These are phyloP conservation scores for Parauchenoglanis ngamensis DNA, from an alignment of 2,797 vertebrate species.

Conservation along the genomic window DNA sequence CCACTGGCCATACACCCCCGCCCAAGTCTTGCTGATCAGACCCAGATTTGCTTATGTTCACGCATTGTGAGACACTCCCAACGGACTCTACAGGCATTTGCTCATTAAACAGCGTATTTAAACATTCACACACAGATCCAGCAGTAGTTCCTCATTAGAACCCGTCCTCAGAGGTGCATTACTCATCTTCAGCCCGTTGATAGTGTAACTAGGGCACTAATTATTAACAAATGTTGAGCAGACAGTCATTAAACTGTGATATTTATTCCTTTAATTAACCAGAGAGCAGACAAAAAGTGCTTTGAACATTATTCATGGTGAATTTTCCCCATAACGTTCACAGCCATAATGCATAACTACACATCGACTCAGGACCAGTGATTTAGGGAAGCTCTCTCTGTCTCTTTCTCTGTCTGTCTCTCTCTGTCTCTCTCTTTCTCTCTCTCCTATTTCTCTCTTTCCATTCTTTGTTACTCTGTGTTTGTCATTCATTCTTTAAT, in stretches of 20 bases:
- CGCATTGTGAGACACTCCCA: neutral
- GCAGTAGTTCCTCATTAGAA: conserved; percentile 3
- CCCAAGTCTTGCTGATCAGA: neutral
- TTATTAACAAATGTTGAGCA: conserved; percentile 37
- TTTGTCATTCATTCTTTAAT: neutral
- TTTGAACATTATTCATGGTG: conserved; percentile 14
- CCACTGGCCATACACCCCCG: conserved; percentile 26
- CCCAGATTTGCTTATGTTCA: conserved; percentile 27
- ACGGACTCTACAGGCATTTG: conserved; percentile 9
- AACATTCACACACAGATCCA: conserved; percentile 4
- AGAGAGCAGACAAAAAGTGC: neutral
- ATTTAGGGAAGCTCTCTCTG: neutral
- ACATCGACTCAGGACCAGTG: neutral
- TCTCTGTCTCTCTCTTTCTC: conserved; percentile 23
- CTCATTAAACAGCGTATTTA: conserved; percentile 9
- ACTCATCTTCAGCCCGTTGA: neutral
- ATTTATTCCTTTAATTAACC: conserved; percentile 32
- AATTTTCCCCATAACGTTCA: conserved; percentile 1
- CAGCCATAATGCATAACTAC: neutral
- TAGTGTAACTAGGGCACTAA: conserved; percentile 21
- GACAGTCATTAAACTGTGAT: conserved; percentile 18
- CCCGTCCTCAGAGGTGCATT: neutral
- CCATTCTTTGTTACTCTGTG: neutral
- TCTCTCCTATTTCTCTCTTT: conserved; percentile 11
- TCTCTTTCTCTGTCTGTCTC: neutral